These are phyloP conservation scores for Ptychochromis oligacanthus DNA, from an alignment of 2,113 vertebrate genomes.

Conservation along the genomic window DNA sequence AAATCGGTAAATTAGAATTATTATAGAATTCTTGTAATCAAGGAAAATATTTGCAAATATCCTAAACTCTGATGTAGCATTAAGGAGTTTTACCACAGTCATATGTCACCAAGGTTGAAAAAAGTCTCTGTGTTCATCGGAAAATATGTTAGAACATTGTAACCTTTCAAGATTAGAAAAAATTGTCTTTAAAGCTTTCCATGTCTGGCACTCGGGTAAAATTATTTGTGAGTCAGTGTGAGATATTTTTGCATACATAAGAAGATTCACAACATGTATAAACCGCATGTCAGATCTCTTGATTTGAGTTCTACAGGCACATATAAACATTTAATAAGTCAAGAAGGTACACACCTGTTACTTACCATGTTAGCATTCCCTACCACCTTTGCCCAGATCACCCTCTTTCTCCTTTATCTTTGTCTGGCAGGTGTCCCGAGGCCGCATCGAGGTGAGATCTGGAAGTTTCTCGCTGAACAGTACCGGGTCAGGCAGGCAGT, in stretches of 20 bases:
- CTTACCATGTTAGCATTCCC: no score
- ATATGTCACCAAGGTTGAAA: not conserved
- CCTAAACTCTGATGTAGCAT: not conserved
- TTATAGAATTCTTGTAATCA: not conserved
- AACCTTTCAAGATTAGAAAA: not conserved
- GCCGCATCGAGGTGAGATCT: conserved; percentile 95
- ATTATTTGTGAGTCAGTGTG: not conserved
- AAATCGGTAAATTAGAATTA: not conserved
- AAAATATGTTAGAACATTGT: not conserved
- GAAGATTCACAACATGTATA: not conserved
- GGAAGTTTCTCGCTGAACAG: conserved; percentile 95
- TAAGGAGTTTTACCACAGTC: not conserved
- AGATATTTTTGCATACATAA: not conserved
- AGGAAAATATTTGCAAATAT: no score
- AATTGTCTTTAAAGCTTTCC: not conserved
- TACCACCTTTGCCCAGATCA: not conserved
- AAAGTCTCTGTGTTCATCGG: not conserved
- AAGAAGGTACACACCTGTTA: no score
- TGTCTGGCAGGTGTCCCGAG: conserved; percentile 87
- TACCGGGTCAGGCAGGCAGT: conserved; percentile 88
- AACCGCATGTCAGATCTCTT: not conserved
- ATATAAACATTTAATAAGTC: not conserved
- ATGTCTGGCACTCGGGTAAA: not conserved
- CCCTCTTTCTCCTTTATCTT: not conserved
- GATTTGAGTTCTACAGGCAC: not conserved